A percentile compares a stretch with the other conserved stretches of the same genome.
phyloP scores from a whole-genome alignment of 2,888 invertebrate genomes.

The Steinernema carpocapsae region DNA sequence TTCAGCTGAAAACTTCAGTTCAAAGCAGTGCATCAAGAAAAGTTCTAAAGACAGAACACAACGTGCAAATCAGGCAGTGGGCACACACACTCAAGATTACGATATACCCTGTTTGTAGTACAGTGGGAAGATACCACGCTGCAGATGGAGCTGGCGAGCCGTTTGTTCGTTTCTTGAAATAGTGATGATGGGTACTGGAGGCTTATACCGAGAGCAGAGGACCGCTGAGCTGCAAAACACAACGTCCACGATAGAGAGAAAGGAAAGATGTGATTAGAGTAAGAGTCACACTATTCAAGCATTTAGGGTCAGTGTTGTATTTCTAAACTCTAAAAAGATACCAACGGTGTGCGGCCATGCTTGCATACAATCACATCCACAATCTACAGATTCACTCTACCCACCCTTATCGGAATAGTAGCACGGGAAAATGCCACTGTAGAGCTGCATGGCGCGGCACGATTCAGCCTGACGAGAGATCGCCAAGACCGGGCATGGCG shows the following conservation, averaged over 20 bases:
- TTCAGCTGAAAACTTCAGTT: too few species aligned
- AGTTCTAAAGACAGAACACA: too few species aligned
- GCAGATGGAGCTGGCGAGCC: slow-evolving; percentile 88
- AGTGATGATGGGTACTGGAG: slow-evolving; percentile 90
- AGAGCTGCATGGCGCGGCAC: slow-evolving; percentile 88
- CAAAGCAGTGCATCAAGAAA: too few species aligned
- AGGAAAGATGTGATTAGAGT: neutral
- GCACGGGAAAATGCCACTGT: slow-evolving; percentile 87
- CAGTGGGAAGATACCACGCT: slow-evolving; percentile 87
- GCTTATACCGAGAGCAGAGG: slow-evolving; percentile 88
- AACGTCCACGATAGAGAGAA: slow-evolving; percentile 1
- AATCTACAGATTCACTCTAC: neutral
- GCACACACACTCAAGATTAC: neutral
- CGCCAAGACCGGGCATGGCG: slow-evolving; percentile 90
- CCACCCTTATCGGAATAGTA: slow-evolving; percentile 73
- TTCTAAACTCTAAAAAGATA: too few species aligned
- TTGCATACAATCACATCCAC: slow-evolving; percentile 4
- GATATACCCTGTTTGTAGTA: slow-evolving; percentile 75
- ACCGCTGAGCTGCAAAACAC: slow-evolving; percentile 78
- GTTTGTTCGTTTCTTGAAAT: slow-evolving; percentile 84
- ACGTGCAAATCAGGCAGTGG: neutral
- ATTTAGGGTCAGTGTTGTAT: too few species aligned
- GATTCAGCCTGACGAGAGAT: slow-evolving; percentile 84
- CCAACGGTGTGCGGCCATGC: neutral
- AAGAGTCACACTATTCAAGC: too few species aligned